These are phyloP conservation scores for Lonchura striata DNA, from an alignment of 2,113 vertebrate genomes.

Conservation along the genomic window DNA sequence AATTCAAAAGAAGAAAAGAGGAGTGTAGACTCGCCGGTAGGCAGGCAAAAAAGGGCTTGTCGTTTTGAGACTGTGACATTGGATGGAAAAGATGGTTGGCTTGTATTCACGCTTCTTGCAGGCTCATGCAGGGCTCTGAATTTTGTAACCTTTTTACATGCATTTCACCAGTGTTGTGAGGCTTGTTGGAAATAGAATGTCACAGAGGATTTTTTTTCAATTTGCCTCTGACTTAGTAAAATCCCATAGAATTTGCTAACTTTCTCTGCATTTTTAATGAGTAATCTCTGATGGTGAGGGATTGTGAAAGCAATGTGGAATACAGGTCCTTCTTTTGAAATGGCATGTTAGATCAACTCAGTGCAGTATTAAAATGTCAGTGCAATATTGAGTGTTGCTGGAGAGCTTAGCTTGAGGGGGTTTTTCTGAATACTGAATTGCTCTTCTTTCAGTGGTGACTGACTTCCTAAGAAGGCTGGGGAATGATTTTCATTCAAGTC, in stretches of 20 bases:
- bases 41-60: conserved; percentile 51
- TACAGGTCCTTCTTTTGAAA: not conserved
- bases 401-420: not conserved
- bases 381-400: not conserved
- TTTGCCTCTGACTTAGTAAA: not conserved
- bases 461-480: not conserved
- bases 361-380: conserved; percentile 12
- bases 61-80: conserved; percentile 24
- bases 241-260: not conserved
- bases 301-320: not conserved
- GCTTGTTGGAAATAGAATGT: not conserved
- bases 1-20: conserved; percentile 66
- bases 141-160: not conserved
- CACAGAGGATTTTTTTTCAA: not conserved
- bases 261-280: not conserved
- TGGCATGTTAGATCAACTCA: not conserved
- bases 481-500: not conserved
- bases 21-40: not conserved
- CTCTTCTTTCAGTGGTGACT: not conserved
- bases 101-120: not conserved
- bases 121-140: not conserved
- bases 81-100: conserved; percentile 33
- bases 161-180: not conserved
- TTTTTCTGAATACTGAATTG: not conserved
- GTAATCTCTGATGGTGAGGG: not conserved